phyloP scores from a whole-genome alignment of 92 coral and sea anemone genomes.

The Zoanthus solanderi region DNA sequence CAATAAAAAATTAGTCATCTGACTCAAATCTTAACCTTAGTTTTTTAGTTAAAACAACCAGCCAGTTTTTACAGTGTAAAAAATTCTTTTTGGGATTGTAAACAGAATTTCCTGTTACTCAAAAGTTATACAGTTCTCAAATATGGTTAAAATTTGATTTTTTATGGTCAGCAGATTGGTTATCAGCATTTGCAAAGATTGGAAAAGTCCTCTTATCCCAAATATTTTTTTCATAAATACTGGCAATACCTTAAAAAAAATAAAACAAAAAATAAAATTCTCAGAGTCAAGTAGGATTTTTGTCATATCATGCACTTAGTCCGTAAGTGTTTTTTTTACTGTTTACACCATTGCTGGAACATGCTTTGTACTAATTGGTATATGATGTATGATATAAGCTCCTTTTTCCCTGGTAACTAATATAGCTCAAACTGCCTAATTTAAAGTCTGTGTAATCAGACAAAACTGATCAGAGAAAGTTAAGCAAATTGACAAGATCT shows the following conservation, averaged over 20 bases:
- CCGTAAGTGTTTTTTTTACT: constrained; percentile 2
- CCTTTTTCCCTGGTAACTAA: constrained; percentile 3
- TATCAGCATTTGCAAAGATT: constrained; percentile 44
- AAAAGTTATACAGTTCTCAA: constrained; percentile 44
- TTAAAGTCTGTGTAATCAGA: constrained; percentile 5
- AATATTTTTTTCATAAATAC: constrained; percentile 33
- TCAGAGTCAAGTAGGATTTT: constrained; percentile 11
- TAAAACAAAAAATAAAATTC: constrained; percentile 13
- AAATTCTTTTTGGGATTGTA: constrained; percentile 12
- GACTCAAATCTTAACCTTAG: constrained; percentile 10
- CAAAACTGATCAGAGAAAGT: constrained; percentile 13
- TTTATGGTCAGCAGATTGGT: constrained; percentile 46
- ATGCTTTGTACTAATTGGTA: constrained; percentile 5
- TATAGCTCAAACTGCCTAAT: constrained; percentile 2
- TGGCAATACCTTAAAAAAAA: constrained; percentile 24
- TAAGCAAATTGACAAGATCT: constrained; percentile 7
- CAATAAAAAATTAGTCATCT: constrained; percentile 6
- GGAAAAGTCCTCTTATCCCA: constrained; percentile 33
- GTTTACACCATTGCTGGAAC: constrained; percentile 12
- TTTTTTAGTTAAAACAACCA: constrained; percentile 2
- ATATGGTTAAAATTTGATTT: constrained; percentile 43
- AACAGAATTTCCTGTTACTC: constrained; percentile 38
- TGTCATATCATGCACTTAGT: constrained; percentile 11
- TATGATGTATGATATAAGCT: background rate
- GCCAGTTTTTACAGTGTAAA: constrained; percentile 11